Conservation (phyloP, 2,113 vertebrate genomes). For the Cavia aperea region DNA sequence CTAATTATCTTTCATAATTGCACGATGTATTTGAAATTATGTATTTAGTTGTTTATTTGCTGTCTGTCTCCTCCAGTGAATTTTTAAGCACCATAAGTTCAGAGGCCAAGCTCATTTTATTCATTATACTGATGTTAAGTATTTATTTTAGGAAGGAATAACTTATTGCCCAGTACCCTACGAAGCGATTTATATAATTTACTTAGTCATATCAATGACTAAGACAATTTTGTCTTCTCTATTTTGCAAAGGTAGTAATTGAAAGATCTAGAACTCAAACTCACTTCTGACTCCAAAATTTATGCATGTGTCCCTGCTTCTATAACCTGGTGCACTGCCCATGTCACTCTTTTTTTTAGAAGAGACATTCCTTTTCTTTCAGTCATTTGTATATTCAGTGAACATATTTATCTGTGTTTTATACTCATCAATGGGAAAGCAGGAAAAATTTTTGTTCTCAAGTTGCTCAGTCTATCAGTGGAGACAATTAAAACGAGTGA, state of each 20-base stretch:
- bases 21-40: neutral
- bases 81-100: neutral
- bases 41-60: neutral
- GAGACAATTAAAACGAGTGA: neutral
- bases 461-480: neutral
- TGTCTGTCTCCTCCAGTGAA: neutral
- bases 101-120: neutral
- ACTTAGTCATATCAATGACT: neutral
- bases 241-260: neutral
- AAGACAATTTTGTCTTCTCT: neutral
- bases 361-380: neutral
- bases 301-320: neutral
- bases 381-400: neutral
- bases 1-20: neutral
- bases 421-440: neutral
- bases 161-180: neutral
- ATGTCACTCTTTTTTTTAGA: neutral
- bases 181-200: neutral
- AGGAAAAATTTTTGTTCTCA: constrained; percentile 12
- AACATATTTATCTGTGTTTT: neutral
- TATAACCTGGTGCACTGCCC: neutral
- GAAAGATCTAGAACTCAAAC: neutral
- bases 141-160: neutral
- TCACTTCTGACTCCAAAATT: neutral
- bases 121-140: neutral